phyloP scores from a whole-genome alignment of 2,888 invertebrate genomes.

The Athripsodes cinereus region DNA sequence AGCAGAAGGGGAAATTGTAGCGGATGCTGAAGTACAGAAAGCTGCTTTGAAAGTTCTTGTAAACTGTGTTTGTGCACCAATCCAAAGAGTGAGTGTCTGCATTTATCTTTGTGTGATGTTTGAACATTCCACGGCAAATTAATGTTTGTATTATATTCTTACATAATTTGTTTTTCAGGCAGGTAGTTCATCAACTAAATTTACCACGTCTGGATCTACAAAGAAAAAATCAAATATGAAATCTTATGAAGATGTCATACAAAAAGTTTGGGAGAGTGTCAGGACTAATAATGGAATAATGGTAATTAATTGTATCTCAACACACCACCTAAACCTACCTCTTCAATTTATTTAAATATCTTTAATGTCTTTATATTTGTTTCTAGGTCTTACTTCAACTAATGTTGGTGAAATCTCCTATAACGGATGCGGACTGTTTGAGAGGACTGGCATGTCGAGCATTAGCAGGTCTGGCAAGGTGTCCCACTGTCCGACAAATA shows the following conservation, averaged over 20 bases:
- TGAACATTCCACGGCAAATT: too few species aligned
- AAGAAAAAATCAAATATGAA: conserved; percentile 59
- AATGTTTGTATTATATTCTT: too few species aligned
- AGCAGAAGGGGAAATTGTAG: conserved; percentile 86
- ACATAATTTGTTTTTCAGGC: conserved; percentile 32
- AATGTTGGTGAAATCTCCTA: conserved; percentile 88
- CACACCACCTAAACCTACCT: too few species aligned
- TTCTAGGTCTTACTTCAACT: conserved; percentile 72
- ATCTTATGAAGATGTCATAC: conserved; percentile 79
- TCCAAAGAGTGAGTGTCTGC: conserved; percentile 64
- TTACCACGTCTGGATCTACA: conserved; percentile 45
- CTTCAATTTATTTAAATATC: neutral
- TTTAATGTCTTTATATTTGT: neutral
- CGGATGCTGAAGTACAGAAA: conserved; percentile 88
- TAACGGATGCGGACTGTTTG: conserved; percentile 94
- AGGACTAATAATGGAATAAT: conserved; percentile 95
- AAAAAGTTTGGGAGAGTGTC: conserved; percentile 92
- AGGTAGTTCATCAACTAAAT: conserved; percentile 45
- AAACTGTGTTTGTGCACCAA: conserved; percentile 91
- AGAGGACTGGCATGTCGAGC: conserved; percentile 91
- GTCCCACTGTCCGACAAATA: conserved; percentile 89
- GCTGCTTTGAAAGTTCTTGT: conserved; percentile 86
- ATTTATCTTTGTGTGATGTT: neutral
- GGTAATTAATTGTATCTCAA: conserved; percentile 44
- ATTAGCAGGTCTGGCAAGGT: conserved; percentile 87